A percentile compares a stretch with the other conserved stretches of the same genome.
Evolutionary conservation across 1,140 invertebrate genomes (phyloP).

Genomic region (Platorchestia sp.): DNA sequence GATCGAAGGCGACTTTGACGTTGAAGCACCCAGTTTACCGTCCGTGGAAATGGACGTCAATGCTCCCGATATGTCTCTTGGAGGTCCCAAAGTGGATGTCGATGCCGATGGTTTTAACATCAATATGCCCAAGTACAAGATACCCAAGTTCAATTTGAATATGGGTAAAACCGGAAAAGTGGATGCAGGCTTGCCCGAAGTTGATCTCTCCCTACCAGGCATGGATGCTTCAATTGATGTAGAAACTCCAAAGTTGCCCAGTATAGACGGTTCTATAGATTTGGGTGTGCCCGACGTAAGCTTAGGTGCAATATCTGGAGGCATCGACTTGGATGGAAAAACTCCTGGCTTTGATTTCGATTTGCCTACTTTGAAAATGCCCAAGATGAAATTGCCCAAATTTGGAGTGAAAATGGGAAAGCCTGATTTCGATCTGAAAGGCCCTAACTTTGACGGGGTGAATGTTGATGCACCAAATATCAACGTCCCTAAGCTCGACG

Average conservation of each 20-base stretch:
- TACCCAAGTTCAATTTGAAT: constrained; percentile 22
- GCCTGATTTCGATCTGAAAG: neutral
- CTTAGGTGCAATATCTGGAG: constrained; percentile 28
- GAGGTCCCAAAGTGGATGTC: constrained; percentile 5
- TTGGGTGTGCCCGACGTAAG: neutral
- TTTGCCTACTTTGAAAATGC: neutral
- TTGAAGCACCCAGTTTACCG: neutral
- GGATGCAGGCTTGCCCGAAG: neutral
- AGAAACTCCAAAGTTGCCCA: neutral
- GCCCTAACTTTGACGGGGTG: neutral
- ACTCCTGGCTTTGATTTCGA: constrained; percentile 18
- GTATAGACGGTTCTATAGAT: neutral
- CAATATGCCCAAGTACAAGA: constrained; percentile 19
- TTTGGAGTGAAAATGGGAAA: constrained; percentile 13
- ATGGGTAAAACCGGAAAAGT: constrained; percentile 33
- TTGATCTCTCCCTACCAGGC: neutral
- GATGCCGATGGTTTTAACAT: constrained; percentile 28
- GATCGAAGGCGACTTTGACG: neutral
- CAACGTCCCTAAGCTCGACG: neutral
- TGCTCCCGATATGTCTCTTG: neutral
- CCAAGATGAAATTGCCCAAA: constrained; percentile 16
- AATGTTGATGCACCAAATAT: constrained; percentile 3
- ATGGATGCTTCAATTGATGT: neutral
- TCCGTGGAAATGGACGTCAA: constrained; percentile 12
- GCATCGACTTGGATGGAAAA: constrained; percentile 39